Conservation (phyloP, 1,140 invertebrate species). For the Arctopsyche grandis region DNA sequence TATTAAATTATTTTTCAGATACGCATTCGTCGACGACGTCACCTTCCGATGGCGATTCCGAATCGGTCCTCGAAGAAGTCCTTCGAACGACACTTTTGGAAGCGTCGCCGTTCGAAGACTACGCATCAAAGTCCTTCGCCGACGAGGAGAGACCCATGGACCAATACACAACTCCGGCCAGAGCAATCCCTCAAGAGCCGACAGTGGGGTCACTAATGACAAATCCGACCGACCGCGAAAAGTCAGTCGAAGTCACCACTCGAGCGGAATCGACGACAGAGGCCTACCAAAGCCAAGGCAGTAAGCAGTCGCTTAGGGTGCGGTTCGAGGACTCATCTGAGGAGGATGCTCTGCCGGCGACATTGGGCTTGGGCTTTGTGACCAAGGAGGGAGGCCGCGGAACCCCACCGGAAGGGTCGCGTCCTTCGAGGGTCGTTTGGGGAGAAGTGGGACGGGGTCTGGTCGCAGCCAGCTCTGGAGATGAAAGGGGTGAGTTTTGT, state of each 20-base stretch:
- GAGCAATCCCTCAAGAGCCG: neutral
- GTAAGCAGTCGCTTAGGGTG: neutral
- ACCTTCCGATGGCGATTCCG: neutral
- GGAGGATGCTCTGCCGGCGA: constrained; percentile 10
- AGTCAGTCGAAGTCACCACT: neutral
- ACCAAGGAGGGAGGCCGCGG: constrained; percentile 1
- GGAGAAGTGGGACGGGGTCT: constrained; percentile 50
- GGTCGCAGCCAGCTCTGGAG: constrained; percentile 46
- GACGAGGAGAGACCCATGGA: constrained; percentile 14
- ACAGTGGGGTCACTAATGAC: constrained; percentile 16
- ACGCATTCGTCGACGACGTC: constrained; percentile 37
- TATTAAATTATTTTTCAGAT: too few species aligned
- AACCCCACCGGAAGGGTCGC: neutral
- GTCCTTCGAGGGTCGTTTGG: constrained; percentile 42
- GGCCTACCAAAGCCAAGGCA: neutral
- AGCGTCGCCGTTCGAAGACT: constrained; percentile 4
- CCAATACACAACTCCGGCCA: constrained; percentile 26
- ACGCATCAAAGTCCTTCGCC: neutral
- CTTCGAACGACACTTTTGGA: neutral
- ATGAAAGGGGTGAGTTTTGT: constrained; percentile 48
- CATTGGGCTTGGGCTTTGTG: neutral
- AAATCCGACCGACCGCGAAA: constrained; percentile 12
- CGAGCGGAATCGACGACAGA: constrained; percentile 28
- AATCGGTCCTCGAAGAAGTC: neutral
- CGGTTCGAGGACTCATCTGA: neutral